These are phyloP conservation scores for Drosophila guanche DNA, from an alignment of 1,140 invertebrate genomes.

Conservation along the genomic window DNA sequence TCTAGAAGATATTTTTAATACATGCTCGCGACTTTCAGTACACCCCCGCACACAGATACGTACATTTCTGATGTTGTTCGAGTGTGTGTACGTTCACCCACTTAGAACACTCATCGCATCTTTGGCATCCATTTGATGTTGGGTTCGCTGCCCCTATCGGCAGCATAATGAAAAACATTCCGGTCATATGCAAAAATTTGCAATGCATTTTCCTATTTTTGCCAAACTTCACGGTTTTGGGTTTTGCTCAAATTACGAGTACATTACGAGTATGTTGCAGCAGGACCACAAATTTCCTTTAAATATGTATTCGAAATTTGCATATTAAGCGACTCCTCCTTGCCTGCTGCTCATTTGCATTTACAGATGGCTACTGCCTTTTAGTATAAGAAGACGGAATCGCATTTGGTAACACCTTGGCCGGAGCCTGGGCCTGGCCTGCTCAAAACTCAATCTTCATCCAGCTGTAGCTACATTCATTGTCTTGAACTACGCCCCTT, in stretches of 20 bases:
- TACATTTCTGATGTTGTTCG: constrained; percentile 9
- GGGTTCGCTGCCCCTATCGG: constrained; percentile 50
- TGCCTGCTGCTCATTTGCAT: constrained; percentile 59
- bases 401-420: constrained; percentile 37
- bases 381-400: not conserved
- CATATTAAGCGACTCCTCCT: constrained; percentile 50
- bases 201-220: constrained; percentile 55
- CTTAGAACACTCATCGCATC: constrained; percentile 32
- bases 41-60: constrained; percentile 5
- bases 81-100: constrained; percentile 26
- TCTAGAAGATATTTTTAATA: constrained; percentile 81
- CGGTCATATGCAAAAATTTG: constrained; percentile 61
- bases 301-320: constrained; percentile 65
- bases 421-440: not conserved
- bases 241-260: constrained; percentile 34
- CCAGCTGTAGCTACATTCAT: constrained; percentile 52
- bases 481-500: constrained; percentile 71
- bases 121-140: constrained; percentile 68
- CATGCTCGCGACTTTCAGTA: constrained; percentile 63
- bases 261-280: constrained; percentile 12
- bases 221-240: constrained; percentile 19
- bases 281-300: constrained; percentile 28
- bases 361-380: constrained; percentile 23
- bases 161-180: constrained; percentile 70
- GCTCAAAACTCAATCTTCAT: constrained; percentile 50